Base-by-base conservation (phyloP, 2,888 invertebrate genomes). In the Drosophila algonquin region DNA sequence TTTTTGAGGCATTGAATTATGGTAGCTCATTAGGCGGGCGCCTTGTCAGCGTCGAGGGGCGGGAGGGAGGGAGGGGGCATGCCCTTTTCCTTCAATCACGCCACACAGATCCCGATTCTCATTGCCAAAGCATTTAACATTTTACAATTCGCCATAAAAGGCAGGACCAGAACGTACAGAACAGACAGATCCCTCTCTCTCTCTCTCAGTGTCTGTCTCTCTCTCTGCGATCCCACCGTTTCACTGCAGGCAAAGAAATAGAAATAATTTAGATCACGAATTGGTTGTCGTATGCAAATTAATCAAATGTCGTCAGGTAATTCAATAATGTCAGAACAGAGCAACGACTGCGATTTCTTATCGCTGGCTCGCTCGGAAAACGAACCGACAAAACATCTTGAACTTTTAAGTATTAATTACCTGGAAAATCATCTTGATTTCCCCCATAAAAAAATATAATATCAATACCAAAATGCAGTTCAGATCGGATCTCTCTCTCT, bases 211-310 rank as follows among this genome's bases (percentile, higher is more conserved):
- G 18, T 47, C 21, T 51, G 3, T 9, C 35, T 21, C 12, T 12
- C 3, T 12, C 10, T 59, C 50, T 35, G 21, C 16, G 18, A 12
- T 32, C 32, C 35, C 48, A 45, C 46, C 45, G 35, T 59, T 52
- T 47, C 46, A 35, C 58, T 46, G 58, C 5, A 40, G 40, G 60
- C 27, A n/a, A 27, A 56, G 55, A 61, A 52, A 55, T 63, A 79
- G 79, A 91, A 91, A 91, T 91, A 91, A 91, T 91, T 92, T 91
- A 90, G 90, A 91, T 92, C 92, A 92, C 92, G 92, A 92, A 89
- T 90, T 92, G 86, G 90, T 90, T 92, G 92, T 92, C 91, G 90
- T 92, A 92, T 92, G 92, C 91, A 92, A 92, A 92, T 92, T 92
- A 91, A 92, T 92, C 91, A 92, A 92, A 91, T 89, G 85, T 86